Conservation (phyloP, 37 sponge, comb jelly and placozoan species). For the Mnemiopsis leidyi region DNA sequence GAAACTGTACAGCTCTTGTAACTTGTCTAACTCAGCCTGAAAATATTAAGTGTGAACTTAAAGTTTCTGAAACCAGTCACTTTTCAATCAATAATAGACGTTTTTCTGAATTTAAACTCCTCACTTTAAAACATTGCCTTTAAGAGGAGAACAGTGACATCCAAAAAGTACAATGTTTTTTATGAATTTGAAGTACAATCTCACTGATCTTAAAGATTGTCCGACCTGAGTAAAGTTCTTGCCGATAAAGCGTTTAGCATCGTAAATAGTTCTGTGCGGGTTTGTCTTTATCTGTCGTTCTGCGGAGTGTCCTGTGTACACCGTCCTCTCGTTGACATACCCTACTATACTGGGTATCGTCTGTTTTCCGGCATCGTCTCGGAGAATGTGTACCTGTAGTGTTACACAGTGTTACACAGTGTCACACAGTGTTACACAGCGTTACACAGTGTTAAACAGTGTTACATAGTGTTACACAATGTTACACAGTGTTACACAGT, state of each 20-base stretch:
- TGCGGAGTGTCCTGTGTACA: constrained; percentile 68
- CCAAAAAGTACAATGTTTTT: neutral
- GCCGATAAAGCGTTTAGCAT: constrained; percentile 77
- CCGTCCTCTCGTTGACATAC: neutral
- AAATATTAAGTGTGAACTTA: no score
- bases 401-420: no score
- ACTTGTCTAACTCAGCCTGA: neutral
- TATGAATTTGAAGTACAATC: neutral
- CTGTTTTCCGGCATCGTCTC: constrained; percentile 62
- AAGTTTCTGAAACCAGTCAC: no score
- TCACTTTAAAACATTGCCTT: neutral
- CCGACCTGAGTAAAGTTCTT: constrained; percentile 66
- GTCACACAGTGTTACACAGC: no score
- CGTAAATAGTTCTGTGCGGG: constrained; percentile 72
- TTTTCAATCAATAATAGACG: no score
- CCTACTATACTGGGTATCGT: constrained; percentile 75
- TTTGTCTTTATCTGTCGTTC: constrained; percentile 69
- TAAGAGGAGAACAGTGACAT: neutral
- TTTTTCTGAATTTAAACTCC: neutral
- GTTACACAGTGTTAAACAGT: no score
- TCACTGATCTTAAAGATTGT: neutral
- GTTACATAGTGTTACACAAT: no score
- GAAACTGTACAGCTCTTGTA: constrained; percentile 50
- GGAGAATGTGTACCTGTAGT: constrained; percentile 67
- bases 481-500: no score